Percentiles rank a stretch among this genome's conserved stretches.
Conservation (phyloP, 1,140 invertebrate genomes). For the Calosoma granatense region DNA sequence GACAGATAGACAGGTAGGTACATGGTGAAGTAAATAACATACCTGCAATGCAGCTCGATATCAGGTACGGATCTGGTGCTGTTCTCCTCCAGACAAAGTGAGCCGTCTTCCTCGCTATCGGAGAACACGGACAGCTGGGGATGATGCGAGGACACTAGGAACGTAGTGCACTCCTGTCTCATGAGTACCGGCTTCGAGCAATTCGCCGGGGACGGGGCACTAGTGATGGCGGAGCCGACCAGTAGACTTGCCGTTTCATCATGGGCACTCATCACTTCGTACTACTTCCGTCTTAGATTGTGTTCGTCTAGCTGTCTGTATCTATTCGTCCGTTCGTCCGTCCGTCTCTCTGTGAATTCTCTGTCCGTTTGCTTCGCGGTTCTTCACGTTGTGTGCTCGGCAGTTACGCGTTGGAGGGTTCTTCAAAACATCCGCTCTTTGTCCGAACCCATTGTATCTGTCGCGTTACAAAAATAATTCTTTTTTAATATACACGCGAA, state of each 20-base stretch:
- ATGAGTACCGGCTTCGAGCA: slow-evolving; percentile 63
- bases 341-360: too few species aligned
- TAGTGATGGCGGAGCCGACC: slow-evolving; percentile 43
- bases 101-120: slow-evolving; percentile 66
- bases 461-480: too few species aligned
- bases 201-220: slow-evolving; percentile 33
- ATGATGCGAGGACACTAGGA: slow-evolving; percentile 54
- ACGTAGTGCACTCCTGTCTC: slow-evolving; percentile 71
- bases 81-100: slow-evolving; percentile 48
- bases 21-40: slow-evolving; percentile 8
- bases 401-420: too few species aligned
- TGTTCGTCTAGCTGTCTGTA: too few species aligned
- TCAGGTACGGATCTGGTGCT: slow-evolving; percentile 78
- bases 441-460: too few species aligned
- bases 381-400: too few species aligned
- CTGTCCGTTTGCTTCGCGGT: too few species aligned
- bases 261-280: slow-evolving; percentile 46
- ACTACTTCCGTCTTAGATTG: too few species aligned
- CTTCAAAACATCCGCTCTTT: too few species aligned
- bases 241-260: slow-evolving; percentile 71
- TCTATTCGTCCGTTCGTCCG: too few species aligned
- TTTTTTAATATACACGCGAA: too few species aligned
- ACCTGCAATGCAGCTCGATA: slow-evolving; percentile 73
- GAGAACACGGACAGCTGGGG: slow-evolving; percentile 65
- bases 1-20: too few species aligned